These are phyloP conservation scores for Pseudorhombus dupliciocellatus DNA, from an alignment of 2,113 vertebrate genomes.

Conservation along the genomic window DNA sequence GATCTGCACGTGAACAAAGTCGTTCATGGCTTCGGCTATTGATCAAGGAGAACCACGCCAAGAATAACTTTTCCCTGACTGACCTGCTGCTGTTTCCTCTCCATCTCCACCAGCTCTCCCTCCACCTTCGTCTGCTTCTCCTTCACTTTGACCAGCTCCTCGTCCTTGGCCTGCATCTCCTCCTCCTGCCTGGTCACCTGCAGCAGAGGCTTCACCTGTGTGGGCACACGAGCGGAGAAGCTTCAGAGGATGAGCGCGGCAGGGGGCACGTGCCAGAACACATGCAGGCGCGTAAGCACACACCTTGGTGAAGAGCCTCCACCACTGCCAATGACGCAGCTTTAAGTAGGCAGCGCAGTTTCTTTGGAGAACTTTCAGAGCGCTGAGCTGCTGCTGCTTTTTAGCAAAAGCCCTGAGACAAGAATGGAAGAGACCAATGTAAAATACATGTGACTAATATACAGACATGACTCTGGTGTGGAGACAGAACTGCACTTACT, in stretches of 20 bases:
- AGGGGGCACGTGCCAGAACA: background rate
- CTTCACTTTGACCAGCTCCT: slow-evolving; percentile 96
- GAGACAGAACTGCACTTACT: slow-evolving; percentile 79
- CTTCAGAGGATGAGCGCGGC: background rate
- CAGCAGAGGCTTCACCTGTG: slow-evolving; percentile 96
- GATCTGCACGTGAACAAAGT: slow-evolving; percentile 71
- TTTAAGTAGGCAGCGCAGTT: slow-evolving; percentile 97
- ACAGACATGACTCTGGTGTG: background rate
- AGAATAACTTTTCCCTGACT: slow-evolving; percentile 15
- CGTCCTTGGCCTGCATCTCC: slow-evolving; percentile 97
- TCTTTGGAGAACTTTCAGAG: slow-evolving; percentile 95
- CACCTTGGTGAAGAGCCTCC: slow-evolving; percentile 98
- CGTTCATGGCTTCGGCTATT: background rate
- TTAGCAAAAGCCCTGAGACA: slow-evolving; percentile 91
- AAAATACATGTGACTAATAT: background rate
- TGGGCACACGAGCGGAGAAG: background rate
- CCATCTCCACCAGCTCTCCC: slow-evolving; percentile 95
- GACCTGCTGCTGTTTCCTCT: slow-evolving; percentile 96
- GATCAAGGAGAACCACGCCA: too few relatives aligned
- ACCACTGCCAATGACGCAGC: slow-evolving; percentile 98
- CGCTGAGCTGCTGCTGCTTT: slow-evolving; percentile 97
- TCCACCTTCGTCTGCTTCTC: slow-evolving; percentile 97
- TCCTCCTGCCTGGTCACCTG: slow-evolving; percentile 99
- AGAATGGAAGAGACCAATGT: background rate
- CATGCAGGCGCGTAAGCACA: background rate